Conservation (phyloP, 2,113 vertebrate species). For the Nymphicus hollandicus region DNA sequence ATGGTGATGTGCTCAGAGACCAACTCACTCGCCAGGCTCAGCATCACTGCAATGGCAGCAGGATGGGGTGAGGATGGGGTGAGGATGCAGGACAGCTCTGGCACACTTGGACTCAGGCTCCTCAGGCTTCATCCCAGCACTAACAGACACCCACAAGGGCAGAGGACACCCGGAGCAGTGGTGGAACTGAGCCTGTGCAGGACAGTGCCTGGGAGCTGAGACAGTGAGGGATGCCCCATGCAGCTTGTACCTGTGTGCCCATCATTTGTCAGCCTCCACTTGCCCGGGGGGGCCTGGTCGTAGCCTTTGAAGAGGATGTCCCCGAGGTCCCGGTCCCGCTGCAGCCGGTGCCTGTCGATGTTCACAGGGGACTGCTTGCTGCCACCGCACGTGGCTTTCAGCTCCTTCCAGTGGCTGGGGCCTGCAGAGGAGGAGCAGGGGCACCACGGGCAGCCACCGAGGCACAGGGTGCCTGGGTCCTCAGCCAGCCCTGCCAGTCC, state of each 20-base stretch:
- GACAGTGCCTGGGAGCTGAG: accelerated
- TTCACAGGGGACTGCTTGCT: slow-evolving; percentile 82
- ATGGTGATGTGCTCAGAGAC: slow-evolving; percentile 66
- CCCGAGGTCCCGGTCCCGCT: slow-evolving; percentile 61
- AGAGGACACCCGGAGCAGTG: accelerated
- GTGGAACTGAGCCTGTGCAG: background rate
- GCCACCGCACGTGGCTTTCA: slow-evolving; percentile 29
- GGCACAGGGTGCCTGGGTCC: background rate
- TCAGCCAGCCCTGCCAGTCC: background rate
- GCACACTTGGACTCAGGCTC: background rate
- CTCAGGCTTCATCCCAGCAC: background rate
- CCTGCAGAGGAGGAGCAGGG: slow-evolving; percentile 25
- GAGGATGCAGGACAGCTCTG: background rate
- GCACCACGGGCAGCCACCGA: background rate
- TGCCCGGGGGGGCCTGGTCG: slow-evolving; percentile 66
- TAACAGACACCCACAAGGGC: background rate
- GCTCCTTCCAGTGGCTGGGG: slow-evolving; percentile 70
- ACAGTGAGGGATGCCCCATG: accelerated
- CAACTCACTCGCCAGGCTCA: slow-evolving; percentile 51
- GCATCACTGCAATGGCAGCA: slow-evolving; percentile 49
- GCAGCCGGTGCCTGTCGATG: slow-evolving; percentile 67
- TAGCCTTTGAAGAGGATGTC: slow-evolving; percentile 80
- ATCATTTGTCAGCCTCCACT: slow-evolving; percentile 79
- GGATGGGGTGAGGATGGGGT: background rate
- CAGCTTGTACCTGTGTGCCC: slow-evolving; percentile 78